These are phyloP conservation scores for Drosophila pectinifera DNA, from an alignment of 1,140 invertebrate genomes.

Conservation along the genomic window DNA sequence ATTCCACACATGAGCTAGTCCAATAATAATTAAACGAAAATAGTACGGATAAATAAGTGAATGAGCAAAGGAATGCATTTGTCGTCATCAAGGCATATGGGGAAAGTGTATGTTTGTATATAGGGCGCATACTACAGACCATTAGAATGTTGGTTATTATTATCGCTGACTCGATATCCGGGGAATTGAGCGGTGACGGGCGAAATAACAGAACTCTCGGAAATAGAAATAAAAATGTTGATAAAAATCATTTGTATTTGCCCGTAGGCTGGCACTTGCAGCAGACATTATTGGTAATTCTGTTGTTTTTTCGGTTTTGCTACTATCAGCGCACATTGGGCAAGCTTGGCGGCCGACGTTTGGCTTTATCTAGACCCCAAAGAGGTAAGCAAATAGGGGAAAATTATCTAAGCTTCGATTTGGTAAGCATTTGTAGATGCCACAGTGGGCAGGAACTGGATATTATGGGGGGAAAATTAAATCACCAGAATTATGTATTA, in stretches of 20 bases:
- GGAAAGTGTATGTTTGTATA: conserved; percentile 4
- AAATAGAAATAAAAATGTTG: conserved; percentile 38
- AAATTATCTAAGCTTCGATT: conserved; percentile 80
- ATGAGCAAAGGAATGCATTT: conserved; percentile 31
- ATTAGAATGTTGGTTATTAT: conserved; percentile 20
- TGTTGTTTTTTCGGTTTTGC: conserved; percentile 37
- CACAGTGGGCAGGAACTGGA: conserved; percentile 39
- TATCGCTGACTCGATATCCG: conserved; percentile 27
- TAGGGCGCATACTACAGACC: conserved; percentile 2
- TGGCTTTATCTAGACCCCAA: conserved; percentile 71
- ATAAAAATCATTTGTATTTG: conserved; percentile 47
- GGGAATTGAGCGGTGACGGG: conserved; percentile 18
- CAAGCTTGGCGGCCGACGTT: conserved; percentile 44
- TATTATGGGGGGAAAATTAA: too few species aligned
- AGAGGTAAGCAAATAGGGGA: conserved; percentile 74
- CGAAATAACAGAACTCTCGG: conserved; percentile 28
- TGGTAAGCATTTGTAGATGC: conserved; percentile 43
- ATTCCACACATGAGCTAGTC: conserved; percentile 31
- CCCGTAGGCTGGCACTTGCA: conserved; percentile 35
- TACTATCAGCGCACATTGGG: conserved; percentile 58
- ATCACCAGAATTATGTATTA: too few species aligned
- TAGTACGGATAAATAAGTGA: conserved; percentile 16
- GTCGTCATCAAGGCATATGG: conserved; percentile 12
- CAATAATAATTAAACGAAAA: conserved; percentile 36
- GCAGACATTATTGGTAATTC: conserved; percentile 54